Conservation (phyloP, 2,113 vertebrate species). For the Sprattus sprattus region DNA sequence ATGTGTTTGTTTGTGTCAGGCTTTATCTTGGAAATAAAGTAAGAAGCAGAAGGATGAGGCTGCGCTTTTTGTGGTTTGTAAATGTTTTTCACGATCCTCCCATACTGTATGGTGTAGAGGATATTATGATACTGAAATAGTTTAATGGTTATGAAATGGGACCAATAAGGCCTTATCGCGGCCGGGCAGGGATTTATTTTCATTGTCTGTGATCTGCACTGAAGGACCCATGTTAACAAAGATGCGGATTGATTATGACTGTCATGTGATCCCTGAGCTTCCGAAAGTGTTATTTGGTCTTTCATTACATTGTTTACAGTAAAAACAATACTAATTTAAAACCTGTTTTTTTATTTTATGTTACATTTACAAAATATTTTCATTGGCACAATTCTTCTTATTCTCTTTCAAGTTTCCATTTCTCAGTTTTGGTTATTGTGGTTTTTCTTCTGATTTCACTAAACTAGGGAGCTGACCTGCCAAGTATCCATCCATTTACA, state of each 20-base stretch:
- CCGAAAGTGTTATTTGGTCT: not conserved
- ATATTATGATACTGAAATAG: not conserved
- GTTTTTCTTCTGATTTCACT: not conserved
- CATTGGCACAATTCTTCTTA: slow-evolving; percentile 27
- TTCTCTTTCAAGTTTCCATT: slow-evolving; percentile 35
- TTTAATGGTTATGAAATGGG: not conserved
- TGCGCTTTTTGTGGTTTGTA: slow-evolving; percentile 22
- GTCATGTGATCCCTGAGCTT: not conserved
- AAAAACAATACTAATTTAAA: not conserved
- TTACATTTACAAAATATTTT: not conserved
- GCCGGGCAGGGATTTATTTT: slow-evolving; percentile 16
- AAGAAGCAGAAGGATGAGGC: not conserved
- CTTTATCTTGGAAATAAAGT: slow-evolving; percentile 29
- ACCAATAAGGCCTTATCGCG: not conserved
- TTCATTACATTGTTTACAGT: not conserved
- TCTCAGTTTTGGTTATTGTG: not conserved
- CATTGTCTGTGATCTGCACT: not conserved
- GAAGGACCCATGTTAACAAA: not conserved
- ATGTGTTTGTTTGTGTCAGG: slow-evolving; percentile 43
- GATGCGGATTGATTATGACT: not conserved
- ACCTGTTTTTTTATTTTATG: not conserved
- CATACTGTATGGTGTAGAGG: not conserved
- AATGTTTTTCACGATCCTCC: slow-evolving; percentile 24
- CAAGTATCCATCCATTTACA: not conserved
- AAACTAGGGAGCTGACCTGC: not conserved